Conservation (phyloP, 2,113 vertebrate genomes). For the Tragelaphus buxtoni region DNA sequence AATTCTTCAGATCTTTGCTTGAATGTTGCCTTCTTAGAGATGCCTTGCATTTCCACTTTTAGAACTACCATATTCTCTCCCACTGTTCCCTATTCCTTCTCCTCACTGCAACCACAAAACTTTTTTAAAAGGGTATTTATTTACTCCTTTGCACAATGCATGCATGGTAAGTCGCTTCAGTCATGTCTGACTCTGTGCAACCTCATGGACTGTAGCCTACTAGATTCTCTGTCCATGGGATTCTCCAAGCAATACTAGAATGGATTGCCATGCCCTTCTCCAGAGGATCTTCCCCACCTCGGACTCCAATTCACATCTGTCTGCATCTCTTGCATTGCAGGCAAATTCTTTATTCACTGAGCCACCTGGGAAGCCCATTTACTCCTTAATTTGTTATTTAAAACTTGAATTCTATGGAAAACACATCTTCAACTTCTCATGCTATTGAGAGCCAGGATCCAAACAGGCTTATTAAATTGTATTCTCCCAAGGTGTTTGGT, state of each 20-base stretch:
- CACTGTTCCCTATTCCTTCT: not conserved
- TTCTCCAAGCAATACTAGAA: not conserved
- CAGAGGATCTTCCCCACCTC: not conserved
- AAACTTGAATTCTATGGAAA: not conserved
- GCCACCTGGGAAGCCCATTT: not conserved
- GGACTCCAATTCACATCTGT: not conserved
- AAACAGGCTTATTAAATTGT: not conserved
- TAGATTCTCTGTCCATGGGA: not conserved
- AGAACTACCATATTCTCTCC: not conserved
- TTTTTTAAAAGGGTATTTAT: not conserved
- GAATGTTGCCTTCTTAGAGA: not conserved
- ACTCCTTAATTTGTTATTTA: not conserved
- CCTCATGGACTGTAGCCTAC: not conserved
- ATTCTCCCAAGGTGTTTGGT: not conserved
- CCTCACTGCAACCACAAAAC: not conserved
- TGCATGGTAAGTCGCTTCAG: not conserved
- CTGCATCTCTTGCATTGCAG: not conserved
- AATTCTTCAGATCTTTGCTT: not conserved
- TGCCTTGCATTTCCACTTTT: not conserved
- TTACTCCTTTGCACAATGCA: not conserved
- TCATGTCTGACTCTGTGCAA: not conserved
- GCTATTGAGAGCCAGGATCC: not conserved
- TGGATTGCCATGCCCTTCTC: not conserved
- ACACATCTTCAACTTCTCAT: not conserved
- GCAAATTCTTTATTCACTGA: not conserved